Evolutionary conservation across 1,140 invertebrate species (phyloP), one percentile per base, ranked within the genome.

Genomic region (Rhyzopertha dominica): DNA sequence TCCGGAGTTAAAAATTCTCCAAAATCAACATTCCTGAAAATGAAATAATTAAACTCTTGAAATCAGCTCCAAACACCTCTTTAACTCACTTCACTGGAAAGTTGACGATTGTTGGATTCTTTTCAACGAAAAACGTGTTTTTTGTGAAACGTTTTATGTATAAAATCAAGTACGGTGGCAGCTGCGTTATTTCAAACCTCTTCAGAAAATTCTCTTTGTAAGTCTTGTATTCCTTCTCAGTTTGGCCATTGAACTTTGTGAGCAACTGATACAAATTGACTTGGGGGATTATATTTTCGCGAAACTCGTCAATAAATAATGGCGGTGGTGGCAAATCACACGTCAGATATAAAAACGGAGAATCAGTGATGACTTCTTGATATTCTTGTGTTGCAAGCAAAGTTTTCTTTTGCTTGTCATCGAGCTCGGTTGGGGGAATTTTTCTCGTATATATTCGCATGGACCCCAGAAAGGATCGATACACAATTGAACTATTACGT

Each of bases 91-190:
- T 95, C 28, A 99, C 91, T 4, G 96, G 95, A 67, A 99, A 99
- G 71, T 99, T 99, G 0, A 99, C 95, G 65, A 99, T 99, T 0
- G 97, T 99, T 7, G 94, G 94, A 78, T 99, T 99, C 70, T 99
- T 99, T 65, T 99, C 97, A 9, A 95, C 79, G 61, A 96, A 98
- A 71, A 98, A 99, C 19, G 93, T 96, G 68, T 99, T 99, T 70
- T 95, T 99, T 2, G 94, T 98, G 67, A 99, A 99, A 53, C 97
- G 79, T 74, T 96, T 95, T 31, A 98, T 95, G 54, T 95, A 98
- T 35, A 99, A 70, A 59, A 99, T 98, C 10, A 99, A 77, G 71
- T 94, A 99, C n/a, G 92, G 92, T 8, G 96, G 96, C 31, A 99
- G 73, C 58, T 84, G 76, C 0, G 89, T 92, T 18, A 99, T 87